phyloP scores from a whole-genome alignment of 2,797 vertebrate species.

The Momotus momota region DNA sequence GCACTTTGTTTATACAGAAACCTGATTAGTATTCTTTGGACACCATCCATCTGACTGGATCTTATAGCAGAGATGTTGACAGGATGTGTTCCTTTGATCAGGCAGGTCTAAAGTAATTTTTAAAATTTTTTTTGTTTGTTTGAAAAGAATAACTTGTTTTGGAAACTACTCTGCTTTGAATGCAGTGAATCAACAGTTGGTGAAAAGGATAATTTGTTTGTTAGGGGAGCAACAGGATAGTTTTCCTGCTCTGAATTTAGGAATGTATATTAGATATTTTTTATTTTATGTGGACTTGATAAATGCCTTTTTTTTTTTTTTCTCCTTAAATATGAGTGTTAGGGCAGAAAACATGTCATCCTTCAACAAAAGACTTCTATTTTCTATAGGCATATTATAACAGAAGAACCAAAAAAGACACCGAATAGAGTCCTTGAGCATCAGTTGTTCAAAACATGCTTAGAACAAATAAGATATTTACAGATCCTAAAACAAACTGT shows the following conservation, averaged over 20 bases:
- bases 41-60: constrained; percentile 15
- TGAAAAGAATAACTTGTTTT: constrained; percentile 46
- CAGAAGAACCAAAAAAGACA: too few relatives aligned
- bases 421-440: background rate
- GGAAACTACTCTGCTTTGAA: constrained; percentile 49
- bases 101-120: constrained; percentile 9
- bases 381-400: background rate
- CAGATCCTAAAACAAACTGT: background rate
- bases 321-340: background rate
- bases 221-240: background rate
- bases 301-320: background rate
- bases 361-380: background rate
- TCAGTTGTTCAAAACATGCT: background rate
- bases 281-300: background rate
- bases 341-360: background rate
- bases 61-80: constrained; percentile 20
- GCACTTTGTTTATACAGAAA: constrained; percentile 56
- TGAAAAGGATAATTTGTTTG: background rate
- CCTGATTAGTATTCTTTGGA: constrained; percentile 66
- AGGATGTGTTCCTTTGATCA: constrained; percentile 26
- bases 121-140: background rate
- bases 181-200: constrained; percentile 25
- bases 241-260: background rate
- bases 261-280: background rate
- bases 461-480: background rate